Conservation (phyloP, 2,797 vertebrate genomes). For the Knipowitschia caucasica region DNA sequence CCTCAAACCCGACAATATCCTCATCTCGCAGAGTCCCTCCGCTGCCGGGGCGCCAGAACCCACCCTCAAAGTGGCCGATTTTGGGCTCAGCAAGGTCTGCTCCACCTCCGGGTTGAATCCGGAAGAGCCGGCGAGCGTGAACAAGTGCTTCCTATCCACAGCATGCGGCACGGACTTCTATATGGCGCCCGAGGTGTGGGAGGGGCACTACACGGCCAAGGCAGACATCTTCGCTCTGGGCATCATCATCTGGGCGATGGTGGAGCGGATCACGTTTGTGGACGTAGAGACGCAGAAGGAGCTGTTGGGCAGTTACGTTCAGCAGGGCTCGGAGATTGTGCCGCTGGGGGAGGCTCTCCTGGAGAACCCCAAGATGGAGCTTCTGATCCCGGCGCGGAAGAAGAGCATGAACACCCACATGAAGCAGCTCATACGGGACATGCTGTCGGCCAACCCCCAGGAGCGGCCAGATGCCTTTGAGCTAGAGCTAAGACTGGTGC, state of each 20-base stretch:
- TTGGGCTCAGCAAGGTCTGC: constrained; percentile 95
- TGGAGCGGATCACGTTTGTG: constrained; percentile 93
- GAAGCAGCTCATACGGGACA: constrained; percentile 94
- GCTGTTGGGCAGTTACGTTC: constrained; percentile 91
- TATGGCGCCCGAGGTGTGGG: constrained; percentile 97
- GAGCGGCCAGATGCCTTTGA: constrained; percentile 92
- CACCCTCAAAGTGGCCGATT: constrained; percentile 95
- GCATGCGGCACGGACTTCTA: constrained; percentile 96
- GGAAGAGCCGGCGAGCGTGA: constrained; percentile 89
- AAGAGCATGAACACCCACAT: constrained; percentile 93
- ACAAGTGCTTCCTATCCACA: constrained; percentile 94
- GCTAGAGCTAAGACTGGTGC: constrained; percentile 90
- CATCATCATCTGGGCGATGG: constrained; percentile 97
- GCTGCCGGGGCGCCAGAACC: constrained; percentile 82
- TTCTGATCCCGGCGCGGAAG: constrained; percentile 90
- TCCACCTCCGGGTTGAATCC: constrained; percentile 87
- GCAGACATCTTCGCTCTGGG: constrained; percentile 96
- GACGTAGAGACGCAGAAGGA: constrained; percentile 94
- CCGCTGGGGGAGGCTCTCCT: constrained; percentile 92
- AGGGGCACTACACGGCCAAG: constrained; percentile 96
- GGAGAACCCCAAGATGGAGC: constrained; percentile 95
- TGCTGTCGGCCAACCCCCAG: constrained; percentile 95
- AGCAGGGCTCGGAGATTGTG: constrained; percentile 87
- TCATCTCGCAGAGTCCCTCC: constrained; percentile 84
- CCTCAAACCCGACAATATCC: constrained; percentile 97